Conservation (phyloP, 2,113 vertebrate genomes). For the Dicaeum eximium region DNA sequence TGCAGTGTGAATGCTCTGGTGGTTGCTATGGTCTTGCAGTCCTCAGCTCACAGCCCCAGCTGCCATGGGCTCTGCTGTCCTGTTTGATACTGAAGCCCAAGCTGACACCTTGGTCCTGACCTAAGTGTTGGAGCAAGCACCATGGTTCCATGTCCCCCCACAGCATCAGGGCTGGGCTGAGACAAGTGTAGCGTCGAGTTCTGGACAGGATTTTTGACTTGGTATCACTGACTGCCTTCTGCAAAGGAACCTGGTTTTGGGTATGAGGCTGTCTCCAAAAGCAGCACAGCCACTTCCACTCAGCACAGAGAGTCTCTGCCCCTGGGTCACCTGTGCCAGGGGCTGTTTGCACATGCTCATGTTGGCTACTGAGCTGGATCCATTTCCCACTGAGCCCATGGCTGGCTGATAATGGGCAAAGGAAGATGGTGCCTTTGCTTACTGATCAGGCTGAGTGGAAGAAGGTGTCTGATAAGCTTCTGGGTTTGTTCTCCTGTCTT, state of each 20-base stretch:
- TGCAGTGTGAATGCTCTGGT: accelerated
- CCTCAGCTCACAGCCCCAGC: background rate
- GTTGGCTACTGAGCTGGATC: background rate
- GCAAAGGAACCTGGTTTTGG: background rate
- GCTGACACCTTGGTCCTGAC: background rate
- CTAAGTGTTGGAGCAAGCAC: background rate
- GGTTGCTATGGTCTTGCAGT: background rate
- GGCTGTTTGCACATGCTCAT: background rate
- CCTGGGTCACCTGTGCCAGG: background rate
- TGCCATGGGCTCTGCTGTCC: background rate
- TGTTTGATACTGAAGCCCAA: background rate
- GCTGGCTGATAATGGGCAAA: background rate
- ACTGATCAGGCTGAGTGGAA: too few species aligned
- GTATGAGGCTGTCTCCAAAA: background rate
- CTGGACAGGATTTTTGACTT: background rate
- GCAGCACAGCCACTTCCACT: background rate
- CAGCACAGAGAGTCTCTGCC: background rate
- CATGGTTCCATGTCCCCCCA: accelerated
- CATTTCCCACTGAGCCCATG: accelerated
- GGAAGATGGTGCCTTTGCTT: background rate
- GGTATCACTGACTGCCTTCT: background rate
- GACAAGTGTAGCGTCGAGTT: accelerated
- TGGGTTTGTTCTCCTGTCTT: background rate
- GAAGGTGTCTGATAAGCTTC: background rate
- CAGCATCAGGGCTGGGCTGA: background rate